Evolutionary conservation across 2,888 invertebrate genomes (phyloP).

Genomic region (Orthosia gothica): DNA sequence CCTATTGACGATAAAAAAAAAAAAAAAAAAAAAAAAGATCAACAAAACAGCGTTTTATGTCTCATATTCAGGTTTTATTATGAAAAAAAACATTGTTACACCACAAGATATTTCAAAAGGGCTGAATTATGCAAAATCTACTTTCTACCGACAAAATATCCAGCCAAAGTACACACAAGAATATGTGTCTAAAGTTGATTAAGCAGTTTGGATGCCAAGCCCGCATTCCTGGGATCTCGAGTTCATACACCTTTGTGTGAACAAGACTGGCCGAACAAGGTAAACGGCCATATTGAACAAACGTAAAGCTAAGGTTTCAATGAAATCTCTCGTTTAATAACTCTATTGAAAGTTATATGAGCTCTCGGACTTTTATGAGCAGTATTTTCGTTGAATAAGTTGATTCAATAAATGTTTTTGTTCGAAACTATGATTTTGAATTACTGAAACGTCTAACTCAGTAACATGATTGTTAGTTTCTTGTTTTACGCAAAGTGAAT

Average conservation of each 20-base stretch:
- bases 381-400: background rate
- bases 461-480: conserved; percentile 2
- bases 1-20: too few relatives aligned
- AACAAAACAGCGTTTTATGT: background rate
- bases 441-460: background rate
- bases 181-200: conserved; percentile 74
- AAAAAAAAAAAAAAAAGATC: too few relatives aligned
- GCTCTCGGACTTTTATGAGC: conserved; percentile 14
- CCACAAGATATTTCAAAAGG: too few relatives aligned
- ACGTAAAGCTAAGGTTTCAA: conserved; percentile 26
- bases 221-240: conserved; percentile 59
- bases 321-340: conserved; percentile 40
- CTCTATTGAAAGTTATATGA: conserved; percentile 17
- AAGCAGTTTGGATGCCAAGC: conserved; percentile 79
- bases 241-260: conserved; percentile 70
- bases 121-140: background rate
- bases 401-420: background rate
- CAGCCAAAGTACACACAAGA: conserved; percentile 42
- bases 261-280: conserved; percentile 57
- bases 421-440: background rate
- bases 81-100: background rate
- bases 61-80: background rate
- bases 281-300: conserved; percentile 36
- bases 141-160: conserved; percentile 14
- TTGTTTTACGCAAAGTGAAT: conserved; percentile 11